A percentile compares a stretch with the other conserved stretches of the same genome.
These are phyloP conservation scores for Holothuria leucospilota DNA, from an alignment of 53 echinoderm and acorn worm genomes.

Conservation along the genomic window DNA sequence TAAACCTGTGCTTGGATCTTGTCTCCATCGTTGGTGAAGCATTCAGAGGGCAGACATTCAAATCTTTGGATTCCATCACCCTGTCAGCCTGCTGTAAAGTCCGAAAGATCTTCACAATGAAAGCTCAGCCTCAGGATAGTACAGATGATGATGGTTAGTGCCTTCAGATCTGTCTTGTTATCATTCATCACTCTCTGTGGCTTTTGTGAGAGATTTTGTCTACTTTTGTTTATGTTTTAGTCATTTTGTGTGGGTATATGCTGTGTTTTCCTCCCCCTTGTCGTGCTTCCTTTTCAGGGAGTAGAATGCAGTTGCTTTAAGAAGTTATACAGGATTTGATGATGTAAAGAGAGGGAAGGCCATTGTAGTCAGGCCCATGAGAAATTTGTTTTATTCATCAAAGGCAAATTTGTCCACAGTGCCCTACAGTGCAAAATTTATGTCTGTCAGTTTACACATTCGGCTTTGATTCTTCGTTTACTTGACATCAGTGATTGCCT, in stretches of 20 bases:
- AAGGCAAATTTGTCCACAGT: too few species aligned
- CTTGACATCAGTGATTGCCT: too few species aligned
- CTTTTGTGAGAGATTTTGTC: background rate
- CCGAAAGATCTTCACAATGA: slow-evolving; percentile 93
- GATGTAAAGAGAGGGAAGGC: too few species aligned
- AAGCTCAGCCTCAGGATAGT: slow-evolving; percentile 83
- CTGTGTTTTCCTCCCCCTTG: too few species aligned
- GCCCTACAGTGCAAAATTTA: too few species aligned
- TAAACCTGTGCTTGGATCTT: slow-evolving; percentile 92
- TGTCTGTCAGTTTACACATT: too few species aligned
- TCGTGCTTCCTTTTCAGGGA: too few species aligned
- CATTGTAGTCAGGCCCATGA: too few species aligned
- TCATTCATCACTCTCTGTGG: background rate
- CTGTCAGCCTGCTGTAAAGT: slow-evolving; percentile 88
- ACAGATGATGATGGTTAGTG: slow-evolving; percentile 94
- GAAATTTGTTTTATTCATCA: too few species aligned
- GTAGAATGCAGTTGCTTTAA: too few species aligned
- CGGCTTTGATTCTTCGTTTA: too few species aligned
- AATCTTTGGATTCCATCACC: slow-evolving; percentile 80
- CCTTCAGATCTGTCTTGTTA: background rate
- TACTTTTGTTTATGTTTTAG: background rate
- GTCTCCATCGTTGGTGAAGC: slow-evolving; percentile 85
- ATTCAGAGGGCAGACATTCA: slow-evolving; percentile 91
- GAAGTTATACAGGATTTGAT: too few species aligned
- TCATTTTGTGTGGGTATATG: background rate